phyloP scores from a whole-genome alignment of 64 coral and sea anemone genomes.

The Stichodactyla helianthus region DNA sequence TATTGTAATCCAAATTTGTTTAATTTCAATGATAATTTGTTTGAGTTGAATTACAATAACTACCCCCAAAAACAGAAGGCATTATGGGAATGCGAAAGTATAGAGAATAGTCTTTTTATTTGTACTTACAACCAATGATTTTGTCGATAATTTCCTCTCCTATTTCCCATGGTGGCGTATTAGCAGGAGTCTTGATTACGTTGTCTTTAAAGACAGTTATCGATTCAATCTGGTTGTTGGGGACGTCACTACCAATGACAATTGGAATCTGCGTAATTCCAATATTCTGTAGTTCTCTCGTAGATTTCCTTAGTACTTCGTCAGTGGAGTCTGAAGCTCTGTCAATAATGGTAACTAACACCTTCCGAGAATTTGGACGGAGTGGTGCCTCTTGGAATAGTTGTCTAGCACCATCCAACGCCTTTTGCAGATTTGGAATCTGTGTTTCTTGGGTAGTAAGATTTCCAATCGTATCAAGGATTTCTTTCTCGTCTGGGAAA shows the following conservation, averaged over 20 bases:
- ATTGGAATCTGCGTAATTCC: background rate
- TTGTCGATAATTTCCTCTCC: constrained; percentile 27
- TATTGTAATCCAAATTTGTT: too few species aligned
- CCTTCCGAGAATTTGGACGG: constrained; percentile 23
- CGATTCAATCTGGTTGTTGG: background rate
- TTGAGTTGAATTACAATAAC: too few species aligned
- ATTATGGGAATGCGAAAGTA: too few species aligned
- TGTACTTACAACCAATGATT: constrained; percentile 27
- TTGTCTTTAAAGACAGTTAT: constrained; percentile 24
- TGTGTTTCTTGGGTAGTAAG: background rate
- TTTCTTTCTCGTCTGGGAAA: background rate
- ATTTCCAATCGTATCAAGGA: background rate
- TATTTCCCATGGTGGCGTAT: constrained; percentile 1
- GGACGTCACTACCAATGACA: constrained; percentile 4
- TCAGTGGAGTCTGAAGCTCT: background rate
- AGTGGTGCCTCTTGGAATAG: constrained; percentile 17
- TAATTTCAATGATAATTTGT: too few species aligned
- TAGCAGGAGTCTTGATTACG: constrained; percentile 21
- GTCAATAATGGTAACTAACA: constrained; percentile 18
- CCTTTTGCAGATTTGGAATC: background rate
- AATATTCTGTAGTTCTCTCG: background rate
- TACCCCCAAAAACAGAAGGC: too few species aligned
- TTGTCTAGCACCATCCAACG: background rate
- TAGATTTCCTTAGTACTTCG: background rate
- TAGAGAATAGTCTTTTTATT: too few species aligned